phyloP scores from a whole-genome alignment of 2,113 vertebrate species.

The Prunella fulvescens region DNA sequence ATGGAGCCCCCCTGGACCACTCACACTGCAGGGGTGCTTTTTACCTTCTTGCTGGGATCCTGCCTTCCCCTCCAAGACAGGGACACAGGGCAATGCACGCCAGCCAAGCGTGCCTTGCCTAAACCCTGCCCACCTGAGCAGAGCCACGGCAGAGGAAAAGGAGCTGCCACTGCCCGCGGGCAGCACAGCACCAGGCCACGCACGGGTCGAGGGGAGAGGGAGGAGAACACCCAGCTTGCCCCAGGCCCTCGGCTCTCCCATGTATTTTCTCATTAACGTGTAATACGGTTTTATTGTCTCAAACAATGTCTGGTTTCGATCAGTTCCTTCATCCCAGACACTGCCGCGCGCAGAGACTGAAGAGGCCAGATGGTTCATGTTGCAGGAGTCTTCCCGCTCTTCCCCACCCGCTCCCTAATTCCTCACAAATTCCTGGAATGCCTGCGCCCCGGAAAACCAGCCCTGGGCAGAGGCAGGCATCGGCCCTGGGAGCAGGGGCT shows the following conservation, averaged over 20 bases:
- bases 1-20: accelerated
- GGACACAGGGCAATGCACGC: neutral
- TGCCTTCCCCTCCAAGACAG: accelerated
- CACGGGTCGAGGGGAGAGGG: neutral
- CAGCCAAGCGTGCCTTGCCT: neutral
- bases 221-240: conserved; percentile 47
- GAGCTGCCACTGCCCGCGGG: neutral
- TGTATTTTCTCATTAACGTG: conserved; percentile 74
- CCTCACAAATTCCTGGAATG: conserved; percentile 77
- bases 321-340: conserved; percentile 68
- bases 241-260: conserved; percentile 46
- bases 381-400: conserved; percentile 66
- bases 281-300: conserved; percentile 69
- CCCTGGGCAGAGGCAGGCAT: conserved; percentile 24
- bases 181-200: neutral
- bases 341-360: neutral
- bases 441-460: conserved; percentile 68
- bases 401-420: conserved; percentile 49
- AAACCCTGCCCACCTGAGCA: accelerated
- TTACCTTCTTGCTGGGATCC: neutral
- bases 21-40: accelerated
- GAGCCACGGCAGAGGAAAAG: neutral
- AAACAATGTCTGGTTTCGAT: conserved; percentile 75
- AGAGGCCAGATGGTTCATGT: conserved; percentile 76
- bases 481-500: neutral